phyloP scores from a whole-genome alignment of 1,140 invertebrate species.

The Caenorhabditis inopinata region DNA sequence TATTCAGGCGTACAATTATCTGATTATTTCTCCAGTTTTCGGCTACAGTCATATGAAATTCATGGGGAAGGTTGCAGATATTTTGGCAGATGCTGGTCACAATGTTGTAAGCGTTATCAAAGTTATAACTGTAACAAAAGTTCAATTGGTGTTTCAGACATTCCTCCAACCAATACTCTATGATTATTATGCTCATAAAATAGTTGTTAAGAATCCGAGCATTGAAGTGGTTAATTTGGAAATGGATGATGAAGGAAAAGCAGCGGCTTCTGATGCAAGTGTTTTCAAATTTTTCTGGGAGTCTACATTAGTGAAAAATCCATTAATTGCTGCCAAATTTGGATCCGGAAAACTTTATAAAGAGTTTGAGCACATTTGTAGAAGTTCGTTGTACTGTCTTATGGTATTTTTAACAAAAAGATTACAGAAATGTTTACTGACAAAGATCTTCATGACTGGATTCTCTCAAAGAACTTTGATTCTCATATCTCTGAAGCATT shows the following conservation, averaged over 20 bases:
- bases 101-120: neutral
- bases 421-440: conserved; percentile 6
- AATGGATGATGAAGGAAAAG: conserved; percentile 17
- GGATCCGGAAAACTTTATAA: neutral
- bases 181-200: conserved; percentile 10
- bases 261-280: neutral
- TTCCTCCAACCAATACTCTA: conserved; percentile 7
- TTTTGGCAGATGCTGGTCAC: conserved; percentile 4
- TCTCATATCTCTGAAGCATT: neutral
- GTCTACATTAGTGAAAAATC: neutral
- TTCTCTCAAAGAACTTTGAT: conserved; percentile 13
- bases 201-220: neutral
- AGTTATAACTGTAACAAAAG: too few species aligned
- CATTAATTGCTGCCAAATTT: neutral
- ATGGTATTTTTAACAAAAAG: too few species aligned
- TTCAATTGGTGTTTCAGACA: neutral
- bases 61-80: neutral
- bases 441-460: neutral
- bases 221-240: neutral
- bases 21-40: neutral
- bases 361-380: conserved; percentile 22
- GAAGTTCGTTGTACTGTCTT: neutral
- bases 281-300: neutral
- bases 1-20: neutral
- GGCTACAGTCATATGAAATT: conserved; percentile 20